phyloP scores from a whole-genome alignment of 2,113 vertebrate species.

The Cardinalis cardinalis region DNA sequence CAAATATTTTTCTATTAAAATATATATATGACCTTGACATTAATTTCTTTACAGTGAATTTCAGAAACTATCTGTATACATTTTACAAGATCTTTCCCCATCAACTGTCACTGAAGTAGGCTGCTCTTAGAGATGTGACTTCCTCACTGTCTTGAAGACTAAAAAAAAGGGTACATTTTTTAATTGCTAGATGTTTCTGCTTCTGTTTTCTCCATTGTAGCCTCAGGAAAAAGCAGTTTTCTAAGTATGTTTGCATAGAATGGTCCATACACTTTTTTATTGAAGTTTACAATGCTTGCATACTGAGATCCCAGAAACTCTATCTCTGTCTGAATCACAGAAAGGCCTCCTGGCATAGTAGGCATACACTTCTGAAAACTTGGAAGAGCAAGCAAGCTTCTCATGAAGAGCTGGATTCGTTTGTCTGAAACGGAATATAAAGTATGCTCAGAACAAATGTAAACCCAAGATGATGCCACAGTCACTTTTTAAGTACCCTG shows the following conservation, averaged over 20 bases:
- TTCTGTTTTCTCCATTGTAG: slow-evolving; percentile 45
- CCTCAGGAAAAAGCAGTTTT: slow-evolving; percentile 80
- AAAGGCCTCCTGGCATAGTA: slow-evolving; percentile 80
- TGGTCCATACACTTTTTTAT: slow-evolving; percentile 89
- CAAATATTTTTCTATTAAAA: slow-evolving; percentile 13
- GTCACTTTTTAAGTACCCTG: not conserved
- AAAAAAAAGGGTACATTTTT: not conserved
- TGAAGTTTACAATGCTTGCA: slow-evolving; percentile 84
- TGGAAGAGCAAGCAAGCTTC: slow-evolving; percentile 75
- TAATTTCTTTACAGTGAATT: slow-evolving; percentile 11
- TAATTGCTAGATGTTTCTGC: slow-evolving; percentile 40
- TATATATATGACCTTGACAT: not conserved
- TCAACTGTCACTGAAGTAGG: not conserved
- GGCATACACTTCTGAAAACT: slow-evolving; percentile 73
- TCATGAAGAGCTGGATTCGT: slow-evolving; percentile 85
- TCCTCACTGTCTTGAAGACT: not conserved
- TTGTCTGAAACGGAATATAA: slow-evolving; percentile 76
- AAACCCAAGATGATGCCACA: not conserved
- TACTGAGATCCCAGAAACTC: slow-evolving; percentile 78
- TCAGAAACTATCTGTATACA: not conserved
- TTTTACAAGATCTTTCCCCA: not conserved
- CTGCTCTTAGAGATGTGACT: not conserved
- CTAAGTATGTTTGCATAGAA: slow-evolving; percentile 90
- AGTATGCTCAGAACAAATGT: not conserved
- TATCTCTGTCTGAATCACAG: slow-evolving; percentile 81